Evolutionary conservation across 2,797 vertebrate species (phyloP).

Genomic region (Cossypha niveicapilla): DNA sequence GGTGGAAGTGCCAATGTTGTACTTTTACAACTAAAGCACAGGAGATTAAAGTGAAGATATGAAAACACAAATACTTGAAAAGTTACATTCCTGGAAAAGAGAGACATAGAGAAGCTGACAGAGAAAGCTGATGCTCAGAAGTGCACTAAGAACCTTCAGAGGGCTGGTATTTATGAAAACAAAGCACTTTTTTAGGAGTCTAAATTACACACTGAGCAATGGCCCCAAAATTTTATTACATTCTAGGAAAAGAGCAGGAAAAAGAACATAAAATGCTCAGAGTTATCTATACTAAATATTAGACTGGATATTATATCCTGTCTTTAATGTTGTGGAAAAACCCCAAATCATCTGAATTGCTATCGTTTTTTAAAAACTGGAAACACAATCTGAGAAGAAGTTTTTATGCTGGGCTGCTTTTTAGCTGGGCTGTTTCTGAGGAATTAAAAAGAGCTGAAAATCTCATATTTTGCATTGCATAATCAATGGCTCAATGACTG

Average conservation of each 20-base stretch:
- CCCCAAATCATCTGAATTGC: accelerated
- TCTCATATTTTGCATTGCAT: neutral
- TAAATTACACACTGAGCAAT: neutral
- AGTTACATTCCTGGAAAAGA: neutral
- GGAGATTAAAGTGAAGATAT: neutral
- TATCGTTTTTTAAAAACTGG: neutral
- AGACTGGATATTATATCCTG: neutral
- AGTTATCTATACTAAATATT: neutral
- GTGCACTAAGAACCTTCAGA: neutral
- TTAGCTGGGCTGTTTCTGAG: neutral
- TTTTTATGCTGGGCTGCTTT: neutral
- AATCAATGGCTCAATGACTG: neutral
- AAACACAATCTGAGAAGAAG: neutral
- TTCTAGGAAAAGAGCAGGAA: neutral
- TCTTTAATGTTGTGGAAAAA: neutral
- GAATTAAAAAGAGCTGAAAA: neutral
- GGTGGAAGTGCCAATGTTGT: neutral
- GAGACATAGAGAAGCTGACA: neutral
- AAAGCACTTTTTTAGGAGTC: neutral
- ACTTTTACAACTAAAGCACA: neutral
- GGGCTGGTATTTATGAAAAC: neutral
- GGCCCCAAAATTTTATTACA: neutral
- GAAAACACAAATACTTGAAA: neutral
- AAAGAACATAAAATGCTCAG: neutral
- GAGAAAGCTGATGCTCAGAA: neutral